These are phyloP conservation scores for Esox lucius DNA, from an alignment of 2,797 vertebrate genomes.

Conservation along the genomic window DNA sequence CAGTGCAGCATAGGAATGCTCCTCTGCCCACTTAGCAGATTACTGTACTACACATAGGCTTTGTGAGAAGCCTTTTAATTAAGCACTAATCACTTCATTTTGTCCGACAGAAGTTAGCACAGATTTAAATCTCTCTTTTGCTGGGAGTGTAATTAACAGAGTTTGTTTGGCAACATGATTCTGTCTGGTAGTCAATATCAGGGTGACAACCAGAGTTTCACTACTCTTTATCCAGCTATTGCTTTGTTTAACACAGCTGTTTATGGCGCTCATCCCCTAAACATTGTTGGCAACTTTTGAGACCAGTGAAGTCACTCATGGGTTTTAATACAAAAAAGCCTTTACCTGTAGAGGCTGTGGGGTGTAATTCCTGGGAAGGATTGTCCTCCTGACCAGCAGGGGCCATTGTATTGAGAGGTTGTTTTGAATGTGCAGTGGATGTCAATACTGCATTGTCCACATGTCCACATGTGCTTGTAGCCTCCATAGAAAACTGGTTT, in stretches of 20 bases:
- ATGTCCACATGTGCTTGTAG: slow-evolving; percentile 2
- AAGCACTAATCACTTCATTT: slow-evolving; percentile 57
- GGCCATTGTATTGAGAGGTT: slow-evolving; percentile 6
- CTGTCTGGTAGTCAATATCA: slow-evolving; percentile 54
- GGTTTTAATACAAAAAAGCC: neutral
- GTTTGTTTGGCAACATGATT: slow-evolving; percentile 39
- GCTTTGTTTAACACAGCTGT: slow-evolving; percentile 29
- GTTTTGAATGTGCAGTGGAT: neutral
- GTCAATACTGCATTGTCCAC: slow-evolving; percentile 11
- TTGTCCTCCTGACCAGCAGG: slow-evolving; percentile 53
- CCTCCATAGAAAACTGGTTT: slow-evolving; percentile 10
- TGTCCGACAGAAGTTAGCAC: slow-evolving; percentile 51
- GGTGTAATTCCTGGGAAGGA: slow-evolving; percentile 1
- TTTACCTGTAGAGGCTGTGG: slow-evolving; percentile 49
- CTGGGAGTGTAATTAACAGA: slow-evolving; percentile 46
- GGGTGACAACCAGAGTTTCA: slow-evolving; percentile 22
- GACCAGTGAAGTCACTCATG: neutral
- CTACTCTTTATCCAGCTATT: slow-evolving; percentile 53
- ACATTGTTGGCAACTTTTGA: neutral
- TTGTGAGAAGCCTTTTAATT: slow-evolving; percentile 60
- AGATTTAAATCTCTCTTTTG: slow-evolving; percentile 57
- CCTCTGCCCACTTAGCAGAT: slow-evolving; percentile 54
- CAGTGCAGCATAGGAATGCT: neutral
- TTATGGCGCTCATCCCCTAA: slow-evolving; percentile 22
- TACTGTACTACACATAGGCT: slow-evolving; percentile 51